Evolutionary conservation across 1,140 invertebrate genomes (phyloP).

Genomic region (Brachionus plicatilis): DNA sequence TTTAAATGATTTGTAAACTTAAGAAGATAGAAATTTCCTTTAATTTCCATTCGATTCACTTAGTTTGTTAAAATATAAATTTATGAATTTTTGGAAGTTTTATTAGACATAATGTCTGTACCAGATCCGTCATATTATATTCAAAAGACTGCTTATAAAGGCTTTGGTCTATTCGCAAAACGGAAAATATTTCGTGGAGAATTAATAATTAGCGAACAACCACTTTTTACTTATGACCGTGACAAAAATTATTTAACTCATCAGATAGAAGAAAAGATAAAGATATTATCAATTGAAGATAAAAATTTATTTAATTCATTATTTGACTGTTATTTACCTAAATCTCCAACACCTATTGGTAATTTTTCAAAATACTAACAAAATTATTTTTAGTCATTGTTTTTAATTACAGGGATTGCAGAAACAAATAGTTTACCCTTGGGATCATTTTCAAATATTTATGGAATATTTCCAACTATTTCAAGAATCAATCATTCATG

Average conservation of each 20-base stretch:
- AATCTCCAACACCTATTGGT: neutral
- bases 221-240: neutral
- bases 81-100: too few relatives aligned
- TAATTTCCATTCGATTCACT: too few relatives aligned
- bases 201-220: constrained; percentile 7
- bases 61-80: too few relatives aligned
- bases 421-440: constrained; percentile 28
- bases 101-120: neutral
- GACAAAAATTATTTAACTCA: neutral
- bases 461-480: neutral
- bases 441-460: neutral
- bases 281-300: neutral
- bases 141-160: neutral
- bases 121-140: neutral
- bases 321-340: constrained; percentile 1
- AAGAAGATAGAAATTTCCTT: too few relatives aligned
- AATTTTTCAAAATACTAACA: neutral
- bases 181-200: neutral
- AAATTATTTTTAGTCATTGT: neutral
- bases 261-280: neutral
- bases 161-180: neutral
- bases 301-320: neutral
- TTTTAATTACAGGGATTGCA: neutral
- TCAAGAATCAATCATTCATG: constrained; percentile 23
- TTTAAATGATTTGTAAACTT: too few relatives aligned